Percentiles rank a stretch among this genome's conserved stretches.
phyloP scores from a whole-genome alignment of 1,140 invertebrate genomes.

The Drosophila pachea region DNA sequence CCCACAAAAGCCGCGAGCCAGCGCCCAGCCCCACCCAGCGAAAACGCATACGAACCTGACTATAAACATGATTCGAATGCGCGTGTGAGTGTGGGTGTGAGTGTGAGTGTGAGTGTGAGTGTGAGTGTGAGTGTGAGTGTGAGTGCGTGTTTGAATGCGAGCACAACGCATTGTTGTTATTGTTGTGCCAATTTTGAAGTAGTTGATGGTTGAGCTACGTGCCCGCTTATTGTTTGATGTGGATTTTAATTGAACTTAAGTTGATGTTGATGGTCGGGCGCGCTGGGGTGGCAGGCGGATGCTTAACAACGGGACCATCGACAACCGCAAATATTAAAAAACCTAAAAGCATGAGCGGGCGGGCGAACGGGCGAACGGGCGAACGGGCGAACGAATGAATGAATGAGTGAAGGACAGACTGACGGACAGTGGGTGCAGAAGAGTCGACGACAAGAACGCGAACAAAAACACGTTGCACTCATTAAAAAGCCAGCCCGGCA shows the following conservation, averaged over 20 bases:
- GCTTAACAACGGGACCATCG: slow-evolving; percentile 66
- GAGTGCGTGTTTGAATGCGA: slow-evolving; percentile 3
- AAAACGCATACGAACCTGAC: slow-evolving; percentile 17
- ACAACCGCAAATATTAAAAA: slow-evolving; percentile 76
- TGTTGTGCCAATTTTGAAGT: slow-evolving; percentile 65
- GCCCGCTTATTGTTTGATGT: slow-evolving; percentile 78
- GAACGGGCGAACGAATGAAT: too few relatives aligned
- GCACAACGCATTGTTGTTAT: slow-evolving; percentile 35
- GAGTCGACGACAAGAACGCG: slow-evolving; percentile 46
- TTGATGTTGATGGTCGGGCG: slow-evolving; percentile 53
- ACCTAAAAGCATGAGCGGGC: slow-evolving; percentile 32
- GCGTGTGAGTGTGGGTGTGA: slow-evolving; percentile 19
- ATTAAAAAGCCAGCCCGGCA: slow-evolving; percentile 54
- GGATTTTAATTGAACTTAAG: slow-evolving; percentile 79
- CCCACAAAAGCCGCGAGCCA: slow-evolving; percentile 44
- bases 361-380: slow-evolving; percentile 7
- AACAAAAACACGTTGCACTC: slow-evolving; percentile 72
- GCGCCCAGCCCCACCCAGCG: background rate
- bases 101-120: slow-evolving; percentile 3
- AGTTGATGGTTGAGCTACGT: slow-evolving; percentile 69
- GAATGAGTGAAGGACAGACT: too few relatives aligned
- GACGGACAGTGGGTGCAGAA: slow-evolving; percentile 38
- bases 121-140: background rate
- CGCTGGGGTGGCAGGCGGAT: slow-evolving; percentile 36
- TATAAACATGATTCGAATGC: background rate